Evolutionary conservation across 1,140 invertebrate species (phyloP).

Genomic region (Drosophila persimilis): DNA sequence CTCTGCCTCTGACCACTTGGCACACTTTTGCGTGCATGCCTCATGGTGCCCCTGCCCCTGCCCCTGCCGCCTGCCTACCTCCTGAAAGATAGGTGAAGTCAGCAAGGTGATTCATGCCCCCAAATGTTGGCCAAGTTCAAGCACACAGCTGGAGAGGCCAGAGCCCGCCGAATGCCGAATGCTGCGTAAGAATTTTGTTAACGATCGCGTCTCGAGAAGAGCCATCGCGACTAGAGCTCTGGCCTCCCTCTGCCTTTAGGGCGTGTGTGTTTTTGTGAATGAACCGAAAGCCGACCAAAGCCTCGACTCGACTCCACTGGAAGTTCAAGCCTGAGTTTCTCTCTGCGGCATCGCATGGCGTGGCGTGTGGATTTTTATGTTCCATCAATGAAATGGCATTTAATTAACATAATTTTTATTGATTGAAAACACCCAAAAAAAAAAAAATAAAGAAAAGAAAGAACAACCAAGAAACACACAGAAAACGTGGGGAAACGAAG

Average conservation of each 20-base stretch:
- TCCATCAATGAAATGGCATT: constrained; percentile 80
- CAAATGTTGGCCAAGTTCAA: constrained; percentile 74
- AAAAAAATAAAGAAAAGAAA: constrained; percentile 17
- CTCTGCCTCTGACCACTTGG: constrained; percentile 69
- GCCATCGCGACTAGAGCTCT: constrained; percentile 4
- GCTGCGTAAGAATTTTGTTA: constrained; percentile 76
- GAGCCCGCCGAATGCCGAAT: constrained; percentile 32
- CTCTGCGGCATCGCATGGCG: constrained; percentile 40
- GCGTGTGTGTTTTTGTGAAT: constrained; percentile 77
- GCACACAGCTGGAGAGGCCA: constrained; percentile 67
- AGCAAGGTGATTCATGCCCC: constrained; percentile 45
- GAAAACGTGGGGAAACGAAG: too few relatives aligned
- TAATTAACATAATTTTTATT: constrained; percentile 82
- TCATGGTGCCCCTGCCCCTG: too few relatives aligned
- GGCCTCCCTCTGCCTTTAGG: not conserved
- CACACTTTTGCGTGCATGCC: constrained; percentile 57
- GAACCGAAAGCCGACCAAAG: constrained; percentile 42
- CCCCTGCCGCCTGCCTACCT: constrained; percentile 41
- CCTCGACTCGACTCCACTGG: not conserved
- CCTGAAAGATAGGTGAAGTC: not conserved
- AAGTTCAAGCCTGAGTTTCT: constrained; percentile 50
- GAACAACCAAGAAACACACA: constrained; percentile 20
- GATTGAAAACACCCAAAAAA: constrained; percentile 52
- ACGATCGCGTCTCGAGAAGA: constrained; percentile 42
- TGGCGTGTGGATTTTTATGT: constrained; percentile 80